Percentiles rank a stretch among this genome's conserved stretches.
These are phyloP conservation scores for Hydractinia echinata DNA, from an alignment of 30 jellyfish, hydroid and myxozoan genomes.

Conservation along the genomic window DNA sequence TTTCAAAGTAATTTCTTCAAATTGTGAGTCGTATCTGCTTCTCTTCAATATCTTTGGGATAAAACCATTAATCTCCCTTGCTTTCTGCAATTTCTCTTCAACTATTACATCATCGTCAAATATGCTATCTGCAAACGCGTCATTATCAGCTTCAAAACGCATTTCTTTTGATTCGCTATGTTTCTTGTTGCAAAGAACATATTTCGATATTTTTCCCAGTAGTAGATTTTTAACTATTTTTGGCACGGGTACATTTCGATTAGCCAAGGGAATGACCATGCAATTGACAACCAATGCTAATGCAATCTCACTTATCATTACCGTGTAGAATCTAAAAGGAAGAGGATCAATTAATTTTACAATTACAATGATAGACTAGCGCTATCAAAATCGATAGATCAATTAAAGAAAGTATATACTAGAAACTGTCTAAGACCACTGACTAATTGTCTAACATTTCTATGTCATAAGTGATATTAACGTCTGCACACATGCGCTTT, in stretches of 20 bases:
- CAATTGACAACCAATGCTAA: conserved; percentile 66
- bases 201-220: conserved; percentile 34
- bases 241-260: conserved; percentile 58
- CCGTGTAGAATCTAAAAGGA: conserved; percentile 37
- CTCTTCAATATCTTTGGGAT: neutral
- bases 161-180: neutral
- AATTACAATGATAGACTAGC: neutral
- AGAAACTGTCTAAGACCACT: too few relatives aligned
- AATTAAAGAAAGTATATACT: too few relatives aligned
- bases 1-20: neutral
- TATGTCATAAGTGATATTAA: too few relatives aligned
- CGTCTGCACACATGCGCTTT: too few relatives aligned
- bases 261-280: conserved; percentile 59
- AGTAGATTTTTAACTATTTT: conserved; percentile 29
- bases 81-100: conserved; percentile 2
- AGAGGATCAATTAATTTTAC: neutral
- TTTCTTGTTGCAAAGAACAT: conserved; percentile 17
- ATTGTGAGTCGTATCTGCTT: neutral
- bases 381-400: too few relatives aligned
- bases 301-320: conserved; percentile 65
- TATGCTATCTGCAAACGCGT: neutral
- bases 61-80: neutral
- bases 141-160: neutral
- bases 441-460: too few relatives aligned
- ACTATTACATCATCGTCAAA: neutral